A percentile compares a stretch with the other conserved stretches of the same genome.
phyloP scores from a whole-genome alignment of 2,888 invertebrate genomes.

The Nesidiocoris tenuis region DNA sequence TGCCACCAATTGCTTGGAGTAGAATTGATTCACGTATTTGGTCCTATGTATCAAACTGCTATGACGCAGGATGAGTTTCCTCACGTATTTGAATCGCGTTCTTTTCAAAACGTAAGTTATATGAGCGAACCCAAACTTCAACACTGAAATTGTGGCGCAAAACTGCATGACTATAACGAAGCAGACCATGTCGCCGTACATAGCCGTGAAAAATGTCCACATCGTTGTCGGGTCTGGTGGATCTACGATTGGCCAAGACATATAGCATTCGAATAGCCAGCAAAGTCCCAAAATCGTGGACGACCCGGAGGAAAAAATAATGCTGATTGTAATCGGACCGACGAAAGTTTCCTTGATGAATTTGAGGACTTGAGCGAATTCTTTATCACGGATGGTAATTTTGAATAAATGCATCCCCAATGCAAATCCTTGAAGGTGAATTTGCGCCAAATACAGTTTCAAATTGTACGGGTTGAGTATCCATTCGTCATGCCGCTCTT shows the following conservation, averaged over 20 bases:
- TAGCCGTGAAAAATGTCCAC: slow-evolving; percentile 1
- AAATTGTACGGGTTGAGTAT: slow-evolving; percentile 19
- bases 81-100: neutral
- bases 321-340: neutral
- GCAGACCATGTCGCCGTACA: slow-evolving; percentile 11
- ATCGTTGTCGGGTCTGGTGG: neutral
- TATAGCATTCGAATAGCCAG: slow-evolving; percentile 11
- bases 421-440: slow-evolving; percentile 14
- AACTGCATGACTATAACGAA: slow-evolving; percentile 16
- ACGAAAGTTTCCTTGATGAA: neutral
- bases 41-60: neutral
- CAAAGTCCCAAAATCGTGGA: slow-evolving; percentile 6
- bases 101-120: neutral
- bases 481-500: slow-evolving; percentile 16
- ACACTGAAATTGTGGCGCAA: neutral
- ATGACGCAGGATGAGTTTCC: neutral
- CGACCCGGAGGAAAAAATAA: neutral
- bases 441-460: slow-evolving; percentile 8
- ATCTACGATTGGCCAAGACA: slow-evolving; percentile 1
- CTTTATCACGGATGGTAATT: neutral
- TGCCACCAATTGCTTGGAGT: slow-evolving; percentile 19
- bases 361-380: neutral
- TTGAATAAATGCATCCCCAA: slow-evolving; percentile 3
- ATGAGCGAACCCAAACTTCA: neutral
- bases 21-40: slow-evolving; percentile 13